Evolutionary conservation across 1,140 invertebrate species (phyloP).

Genomic region (Drosophila quadrilineata): DNA sequence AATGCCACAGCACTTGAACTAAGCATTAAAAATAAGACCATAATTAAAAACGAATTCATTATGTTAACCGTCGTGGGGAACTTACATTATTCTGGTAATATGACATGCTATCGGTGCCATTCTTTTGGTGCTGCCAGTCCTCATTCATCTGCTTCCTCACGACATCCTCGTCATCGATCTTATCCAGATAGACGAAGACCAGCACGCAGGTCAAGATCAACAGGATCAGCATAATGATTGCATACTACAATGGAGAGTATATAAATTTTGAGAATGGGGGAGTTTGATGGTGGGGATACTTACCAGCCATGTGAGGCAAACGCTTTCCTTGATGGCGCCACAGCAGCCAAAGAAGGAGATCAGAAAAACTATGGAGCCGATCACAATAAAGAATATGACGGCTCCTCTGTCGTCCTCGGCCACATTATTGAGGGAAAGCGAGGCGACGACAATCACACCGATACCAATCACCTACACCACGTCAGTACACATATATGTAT

Average conservation of each 20-base stretch:
- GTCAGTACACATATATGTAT: not conserved
- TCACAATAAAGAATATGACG: conserved; percentile 80
- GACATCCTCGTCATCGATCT: conserved; percentile 3
- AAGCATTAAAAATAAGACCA: not conserved
- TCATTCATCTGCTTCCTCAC: conserved; percentile 5
- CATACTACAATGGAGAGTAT: conserved; percentile 39
- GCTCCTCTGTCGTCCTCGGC: conserved; percentile 12
- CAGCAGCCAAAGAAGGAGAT: conserved; percentile 90
- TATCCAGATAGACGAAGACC: conserved; percentile 33
- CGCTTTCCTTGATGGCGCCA: conserved; percentile 89
- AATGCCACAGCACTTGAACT: conserved; percentile 65
- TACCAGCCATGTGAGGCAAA: conserved; percentile 90
- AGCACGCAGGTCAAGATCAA: conserved; percentile 40
- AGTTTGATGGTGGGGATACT: conserved; percentile 51
- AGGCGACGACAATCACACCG: conserved; percentile 45
- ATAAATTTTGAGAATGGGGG: not conserved
- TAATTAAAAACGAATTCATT: not conserved
- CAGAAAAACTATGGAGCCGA: conserved; percentile 52
- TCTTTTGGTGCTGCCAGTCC: conserved; percentile 39
- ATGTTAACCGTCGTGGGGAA: not conserved
- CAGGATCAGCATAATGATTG: conserved; percentile 40
- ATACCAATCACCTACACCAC: conserved; percentile 50
- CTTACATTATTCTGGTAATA: conserved; percentile 42
- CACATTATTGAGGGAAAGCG: conserved; percentile 37
- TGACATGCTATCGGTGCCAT: conserved; percentile 46